A percentile compares a stretch with the other conserved stretches of the same genome.
phyloP scores from a whole-genome alignment of 2,113 vertebrate species.

The Trichechus manatus region DNA sequence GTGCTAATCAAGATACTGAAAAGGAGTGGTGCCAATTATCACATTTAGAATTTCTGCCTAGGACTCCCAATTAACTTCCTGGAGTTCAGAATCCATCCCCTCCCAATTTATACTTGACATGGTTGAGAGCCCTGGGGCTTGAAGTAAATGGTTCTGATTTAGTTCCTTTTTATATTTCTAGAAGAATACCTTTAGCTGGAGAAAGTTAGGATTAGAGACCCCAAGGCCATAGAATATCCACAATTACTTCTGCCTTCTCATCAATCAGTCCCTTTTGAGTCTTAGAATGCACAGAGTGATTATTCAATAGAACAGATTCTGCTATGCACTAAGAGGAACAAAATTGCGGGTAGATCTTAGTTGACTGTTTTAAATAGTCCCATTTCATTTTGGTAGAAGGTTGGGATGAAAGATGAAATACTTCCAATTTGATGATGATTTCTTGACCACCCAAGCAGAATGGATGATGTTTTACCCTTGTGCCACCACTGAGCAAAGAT shows the following conservation, averaged over 20 bases:
- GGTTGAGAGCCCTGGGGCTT: not conserved
- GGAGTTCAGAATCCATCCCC: not conserved
- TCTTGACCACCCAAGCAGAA: not conserved
- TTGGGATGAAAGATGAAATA: not conserved
- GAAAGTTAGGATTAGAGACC: not conserved
- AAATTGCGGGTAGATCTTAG: not conserved
- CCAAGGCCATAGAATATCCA: not conserved
- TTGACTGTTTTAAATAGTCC: not conserved
- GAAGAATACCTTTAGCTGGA: conserved; percentile 27
- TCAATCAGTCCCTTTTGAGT: not conserved
- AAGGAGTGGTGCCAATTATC: conserved; percentile 43
- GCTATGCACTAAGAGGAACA: not conserved
- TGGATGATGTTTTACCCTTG: not conserved
- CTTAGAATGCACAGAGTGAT: not conserved
- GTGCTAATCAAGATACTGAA: not conserved
- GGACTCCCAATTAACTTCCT: conserved; percentile 57
- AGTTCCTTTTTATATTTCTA: conserved; percentile 28
- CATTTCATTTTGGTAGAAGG: not conserved
- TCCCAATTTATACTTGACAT: conserved; percentile 39
- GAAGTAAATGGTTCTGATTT: conserved; percentile 17
- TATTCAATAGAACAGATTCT: not conserved
- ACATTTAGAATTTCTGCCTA: conserved; percentile 40
- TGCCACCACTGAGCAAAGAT: not conserved
- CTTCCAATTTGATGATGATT: not conserved
- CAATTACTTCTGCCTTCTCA: not conserved